Evolutionary conservation across 2,113 vertebrate species (phyloP).

Genomic region (Eurypyga helias): DNA sequence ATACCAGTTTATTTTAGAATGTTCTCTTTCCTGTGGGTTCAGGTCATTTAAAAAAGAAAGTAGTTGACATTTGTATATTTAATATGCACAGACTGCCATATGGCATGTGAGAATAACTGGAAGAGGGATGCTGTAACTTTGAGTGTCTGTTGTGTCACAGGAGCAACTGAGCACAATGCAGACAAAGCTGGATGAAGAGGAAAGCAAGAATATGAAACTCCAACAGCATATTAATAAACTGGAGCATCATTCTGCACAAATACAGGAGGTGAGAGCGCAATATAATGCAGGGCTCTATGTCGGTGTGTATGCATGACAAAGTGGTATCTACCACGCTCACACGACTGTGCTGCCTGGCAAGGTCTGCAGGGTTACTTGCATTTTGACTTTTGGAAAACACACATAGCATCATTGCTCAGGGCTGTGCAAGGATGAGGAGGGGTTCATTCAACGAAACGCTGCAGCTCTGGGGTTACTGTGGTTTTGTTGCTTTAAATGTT

Average conservation of each 20-base stretch:
- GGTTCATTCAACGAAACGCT: background rate
- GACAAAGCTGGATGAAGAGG: conserved; percentile 86
- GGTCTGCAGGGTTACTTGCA: background rate
- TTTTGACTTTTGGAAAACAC: background rate
- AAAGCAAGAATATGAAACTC: conserved; percentile 87
- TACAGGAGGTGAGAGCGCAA: conserved; percentile 77
- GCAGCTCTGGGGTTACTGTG: background rate
- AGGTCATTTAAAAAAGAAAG: background rate
- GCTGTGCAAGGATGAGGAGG: background rate
- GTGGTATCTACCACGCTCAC: background rate
- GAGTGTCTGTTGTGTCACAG: conserved; percentile 66
- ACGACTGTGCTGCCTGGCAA: background rate
- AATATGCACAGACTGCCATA: background rate
- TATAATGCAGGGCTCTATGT: background rate
- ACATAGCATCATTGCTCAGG: background rate
- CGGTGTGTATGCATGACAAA: background rate
- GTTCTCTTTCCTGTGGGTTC: conserved; percentile 5
- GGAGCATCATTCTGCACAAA: conserved; percentile 84
- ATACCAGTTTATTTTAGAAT: background rate
- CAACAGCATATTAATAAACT: conserved; percentile 87
- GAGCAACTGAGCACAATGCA: conserved; percentile 85
- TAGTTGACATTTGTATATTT: background rate
- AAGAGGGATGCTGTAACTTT: conserved; percentile 5
- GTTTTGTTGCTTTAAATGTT: background rate
- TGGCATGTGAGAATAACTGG: background rate